These are phyloP conservation scores for Onychostoma macrolepis DNA, from an alignment of 2,113 vertebrate genomes.

Conservation along the genomic window DNA sequence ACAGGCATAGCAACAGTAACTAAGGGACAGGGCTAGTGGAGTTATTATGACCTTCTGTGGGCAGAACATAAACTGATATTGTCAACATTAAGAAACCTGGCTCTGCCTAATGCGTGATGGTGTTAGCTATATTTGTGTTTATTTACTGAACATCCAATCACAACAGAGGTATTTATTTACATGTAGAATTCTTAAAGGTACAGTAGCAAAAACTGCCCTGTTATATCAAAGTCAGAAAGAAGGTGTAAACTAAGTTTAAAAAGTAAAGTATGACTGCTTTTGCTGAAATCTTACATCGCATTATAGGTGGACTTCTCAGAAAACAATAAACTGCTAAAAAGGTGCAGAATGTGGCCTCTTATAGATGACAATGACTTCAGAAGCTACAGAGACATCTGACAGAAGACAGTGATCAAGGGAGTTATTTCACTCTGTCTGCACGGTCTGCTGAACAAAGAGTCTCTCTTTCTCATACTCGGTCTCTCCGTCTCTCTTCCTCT, in stretches of 20 bases:
- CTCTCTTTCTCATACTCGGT: background rate
- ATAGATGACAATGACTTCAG: background rate
- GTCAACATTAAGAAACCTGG: background rate
- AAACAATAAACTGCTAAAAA: background rate
- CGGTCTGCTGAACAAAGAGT: slow-evolving; percentile 8
- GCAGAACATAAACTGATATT: background rate
- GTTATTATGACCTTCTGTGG: background rate
- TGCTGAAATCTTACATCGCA: background rate
- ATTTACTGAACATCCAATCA: background rate
- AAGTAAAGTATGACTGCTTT: background rate
- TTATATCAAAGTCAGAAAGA: background rate
- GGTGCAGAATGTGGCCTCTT: background rate
- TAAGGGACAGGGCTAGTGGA: background rate
- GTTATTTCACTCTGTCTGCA: background rate
- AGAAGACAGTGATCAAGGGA: slow-evolving; percentile 23
- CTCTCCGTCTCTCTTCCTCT: background rate
- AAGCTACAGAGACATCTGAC: background rate
- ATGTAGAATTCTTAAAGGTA: background rate
- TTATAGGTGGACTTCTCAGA: background rate
- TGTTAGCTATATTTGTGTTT: background rate
- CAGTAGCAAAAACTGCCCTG: background rate
- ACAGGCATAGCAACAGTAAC: background rate
- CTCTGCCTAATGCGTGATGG: background rate
- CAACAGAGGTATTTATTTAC: background rate
- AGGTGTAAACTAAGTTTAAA: background rate